A percentile compares a stretch with the other conserved stretches of the same genome.
Conservation (phyloP, 2,797 vertebrate species). For the Hoplostethus atlanticus region DNA sequence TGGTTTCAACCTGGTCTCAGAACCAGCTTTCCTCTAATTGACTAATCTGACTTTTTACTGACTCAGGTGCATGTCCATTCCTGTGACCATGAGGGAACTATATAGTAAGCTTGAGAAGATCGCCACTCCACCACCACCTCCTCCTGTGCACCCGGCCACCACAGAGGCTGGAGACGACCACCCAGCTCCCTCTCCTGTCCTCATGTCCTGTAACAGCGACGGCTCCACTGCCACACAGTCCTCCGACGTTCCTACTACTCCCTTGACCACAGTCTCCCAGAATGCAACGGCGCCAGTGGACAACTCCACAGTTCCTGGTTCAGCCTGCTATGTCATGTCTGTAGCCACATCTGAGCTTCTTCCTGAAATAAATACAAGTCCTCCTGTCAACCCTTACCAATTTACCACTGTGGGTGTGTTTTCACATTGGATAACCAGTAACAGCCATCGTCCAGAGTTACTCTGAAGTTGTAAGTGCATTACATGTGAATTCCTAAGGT, state of each 20-base stretch:
- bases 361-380: conserved; percentile 65
- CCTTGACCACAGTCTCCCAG: conserved; percentile 30
- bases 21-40: neutral
- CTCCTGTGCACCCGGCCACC: conserved; percentile 3
- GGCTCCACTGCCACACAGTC: conserved; percentile 24
- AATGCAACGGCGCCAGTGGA: conserved; percentile 55
- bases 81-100: conserved; percentile 84
- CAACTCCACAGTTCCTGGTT: conserved; percentile 12
- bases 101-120: conserved; percentile 63
- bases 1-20: neutral
- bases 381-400: conserved; percentile 50
- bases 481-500: neutral
- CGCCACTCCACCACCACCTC: conserved; percentile 15
- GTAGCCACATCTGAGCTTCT: conserved; percentile 53
- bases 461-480: conserved; percentile 32
- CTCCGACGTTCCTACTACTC: neutral
- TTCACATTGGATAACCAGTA: conserved; percentile 58
- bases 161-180: conserved; percentile 40
- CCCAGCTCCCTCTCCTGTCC: conserved; percentile 16
- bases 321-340: conserved; percentile 53
- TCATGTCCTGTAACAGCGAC: too few relatives aligned
- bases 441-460: conserved; percentile 50
- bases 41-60: neutral
- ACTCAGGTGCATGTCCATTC: conserved; percentile 88
- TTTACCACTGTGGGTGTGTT: conserved; percentile 43